phyloP scores from a whole-genome alignment of 1,140 invertebrate genomes.

The Brachionus paranguensis region DNA sequence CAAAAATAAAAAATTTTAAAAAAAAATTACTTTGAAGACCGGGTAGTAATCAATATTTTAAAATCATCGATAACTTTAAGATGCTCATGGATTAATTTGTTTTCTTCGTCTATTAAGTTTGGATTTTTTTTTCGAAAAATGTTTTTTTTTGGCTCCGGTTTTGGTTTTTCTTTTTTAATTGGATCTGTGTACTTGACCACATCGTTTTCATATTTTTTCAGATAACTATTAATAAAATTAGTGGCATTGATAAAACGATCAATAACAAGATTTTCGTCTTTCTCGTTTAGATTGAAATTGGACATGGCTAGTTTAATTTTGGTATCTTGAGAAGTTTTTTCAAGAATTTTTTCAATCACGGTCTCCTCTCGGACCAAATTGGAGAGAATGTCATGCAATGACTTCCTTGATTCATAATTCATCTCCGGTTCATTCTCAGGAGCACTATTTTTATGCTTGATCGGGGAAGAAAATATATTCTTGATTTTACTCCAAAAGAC shows the following conservation, averaged over 20 bases:
- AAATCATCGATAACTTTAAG: constrained; percentile 14
- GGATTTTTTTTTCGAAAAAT: not conserved
- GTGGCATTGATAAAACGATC: not conserved
- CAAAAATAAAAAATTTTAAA: not conserved
- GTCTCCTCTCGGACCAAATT: not conserved
- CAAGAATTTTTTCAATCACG: not conserved
- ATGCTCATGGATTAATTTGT: not conserved
- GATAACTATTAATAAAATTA: not conserved
- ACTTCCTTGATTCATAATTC: not conserved
- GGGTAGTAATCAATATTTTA: not conserved
- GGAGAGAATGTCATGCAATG: not conserved
- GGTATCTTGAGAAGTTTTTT: not conserved
- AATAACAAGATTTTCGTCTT: not conserved
- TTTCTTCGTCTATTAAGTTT: not conserved
- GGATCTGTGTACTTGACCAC: not conserved
- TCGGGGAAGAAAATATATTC: not conserved
- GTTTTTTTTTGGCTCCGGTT: not conserved
- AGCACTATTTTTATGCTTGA: not conserved
- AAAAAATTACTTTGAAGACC: not conserved
- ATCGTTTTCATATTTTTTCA: constrained; percentile 11
- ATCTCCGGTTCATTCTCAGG: not conserved
- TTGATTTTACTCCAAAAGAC: not conserved
- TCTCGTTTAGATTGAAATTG: not conserved
- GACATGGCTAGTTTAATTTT: not conserved
- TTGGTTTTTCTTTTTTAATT: not conserved